Evolutionary conservation across 2,888 invertebrate genomes (phyloP), one percentile per base, ranked within the genome.

Genomic region (Nymphalis c-album): DNA sequence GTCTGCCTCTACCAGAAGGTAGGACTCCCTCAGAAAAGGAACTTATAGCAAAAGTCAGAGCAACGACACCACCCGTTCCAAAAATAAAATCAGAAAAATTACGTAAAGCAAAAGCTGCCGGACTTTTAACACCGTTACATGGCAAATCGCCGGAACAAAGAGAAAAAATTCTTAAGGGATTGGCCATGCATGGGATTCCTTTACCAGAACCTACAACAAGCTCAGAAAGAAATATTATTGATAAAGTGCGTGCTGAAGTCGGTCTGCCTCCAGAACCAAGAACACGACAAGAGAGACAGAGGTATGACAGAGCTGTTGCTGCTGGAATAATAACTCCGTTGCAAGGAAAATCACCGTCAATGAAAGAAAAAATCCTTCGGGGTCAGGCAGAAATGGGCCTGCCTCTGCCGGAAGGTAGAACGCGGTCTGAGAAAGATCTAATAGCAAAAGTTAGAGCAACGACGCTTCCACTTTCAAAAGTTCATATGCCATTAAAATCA

Each of bases 11-110:
- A 51, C 75, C 78, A 1, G 72, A 73, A 63, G 74, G 75, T 0
- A 64, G 75, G 8, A 74, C 76, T 2, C 45, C 72, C 7, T 76
- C 78, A 13, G 77, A 77, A 73, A 77, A 76, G 64, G 70, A 71
- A 10, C 60, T 77, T 2, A 74, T 76, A 18, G 58, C 64, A 10
- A 75, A 75, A 73, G 47, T 75, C 7, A 67, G 47, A 60, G 64
- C 51, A n/a, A 45, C 60, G 5, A 51, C 64, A 58, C 60, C 64
- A 5, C 22, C 50, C 7, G 58, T 76, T n/a, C 73, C 73, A 20
- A 72, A 72, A 20, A 67, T 66, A 79, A 64, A 68, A 18, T 72
- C 71, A 0, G 74, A 77, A 74, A 74, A 67, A 51, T 73, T 62
- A 6, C 63, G 67, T 1, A 71, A 77, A 65, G 80, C 79, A 0